Percentiles rank a stretch among this genome's conserved stretches.
These are phyloP conservation scores for Pogonus chalceus DNA, from an alignment of 1,140 invertebrate genomes.

Conservation along the genomic window DNA sequence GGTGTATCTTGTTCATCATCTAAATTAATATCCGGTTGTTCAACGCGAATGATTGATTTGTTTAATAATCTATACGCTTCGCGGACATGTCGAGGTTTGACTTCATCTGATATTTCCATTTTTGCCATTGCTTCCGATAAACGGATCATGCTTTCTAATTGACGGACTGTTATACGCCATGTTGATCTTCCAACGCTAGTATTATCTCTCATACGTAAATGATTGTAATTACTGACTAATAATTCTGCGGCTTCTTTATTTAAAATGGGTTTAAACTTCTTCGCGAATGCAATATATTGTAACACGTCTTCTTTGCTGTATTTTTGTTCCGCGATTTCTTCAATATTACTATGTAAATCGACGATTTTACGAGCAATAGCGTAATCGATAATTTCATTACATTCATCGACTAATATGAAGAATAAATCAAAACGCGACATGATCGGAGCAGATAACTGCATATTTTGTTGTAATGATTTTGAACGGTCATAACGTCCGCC, in stretches of 20 bases:
- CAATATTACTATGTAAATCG: slow-evolving; percentile 79
- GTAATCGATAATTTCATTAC: slow-evolving; percentile 90
- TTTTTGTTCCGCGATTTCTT: slow-evolving; percentile 61
- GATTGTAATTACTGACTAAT: slow-evolving; percentile 83
- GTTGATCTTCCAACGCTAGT: slow-evolving; percentile 61
- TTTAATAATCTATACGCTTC: slow-evolving; percentile 93
- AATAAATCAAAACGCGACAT: slow-evolving; percentile 99
- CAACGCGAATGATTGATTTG: slow-evolving; percentile 96
- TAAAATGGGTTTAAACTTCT: slow-evolving; percentile 92
- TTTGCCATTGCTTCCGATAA: slow-evolving; percentile 94
- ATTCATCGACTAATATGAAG: slow-evolving; percentile 95
- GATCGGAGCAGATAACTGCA: slow-evolving; percentile 87
- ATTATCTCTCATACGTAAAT: slow-evolving; percentile 73
- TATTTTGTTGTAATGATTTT: slow-evolving; percentile 92
- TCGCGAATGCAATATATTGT: slow-evolving; percentile 91
- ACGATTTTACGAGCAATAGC: slow-evolving; percentile 94
- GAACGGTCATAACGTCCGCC: slow-evolving; percentile 92
- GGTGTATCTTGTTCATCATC: slow-evolving; percentile 49
- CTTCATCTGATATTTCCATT: slow-evolving; percentile 86
- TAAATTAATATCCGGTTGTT: slow-evolving; percentile 93
- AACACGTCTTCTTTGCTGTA: slow-evolving; percentile 83
- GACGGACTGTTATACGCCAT: slow-evolving; percentile 97
- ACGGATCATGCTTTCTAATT: slow-evolving; percentile 94
- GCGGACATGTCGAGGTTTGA: slow-evolving; percentile 78
- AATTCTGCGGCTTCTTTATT: slow-evolving; percentile 71